Conservation (phyloP, 2,888 invertebrate genomes). For the Cheilosia pagana region DNA sequence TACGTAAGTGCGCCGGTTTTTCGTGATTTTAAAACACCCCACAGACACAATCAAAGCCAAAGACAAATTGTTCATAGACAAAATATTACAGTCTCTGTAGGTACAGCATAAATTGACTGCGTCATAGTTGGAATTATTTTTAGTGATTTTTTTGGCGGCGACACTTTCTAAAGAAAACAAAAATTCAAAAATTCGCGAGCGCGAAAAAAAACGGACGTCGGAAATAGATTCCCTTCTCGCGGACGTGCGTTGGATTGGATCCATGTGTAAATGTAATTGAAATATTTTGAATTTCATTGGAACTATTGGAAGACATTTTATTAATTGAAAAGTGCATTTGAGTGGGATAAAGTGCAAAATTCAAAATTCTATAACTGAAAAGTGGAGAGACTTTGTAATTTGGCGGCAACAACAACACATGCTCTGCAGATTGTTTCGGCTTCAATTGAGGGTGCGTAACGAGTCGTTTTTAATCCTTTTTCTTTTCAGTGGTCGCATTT, state of each 20-base stretch:
- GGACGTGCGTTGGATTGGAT: slow-evolving; percentile 29
- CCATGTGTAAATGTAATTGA: slow-evolving; percentile 10
- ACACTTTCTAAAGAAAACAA: no score
- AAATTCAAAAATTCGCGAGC: slow-evolving; percentile 31
- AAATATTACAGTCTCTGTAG: neutral
- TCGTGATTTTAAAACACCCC: neutral
- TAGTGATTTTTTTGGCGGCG: slow-evolving; percentile 48
- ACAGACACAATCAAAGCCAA: no score
- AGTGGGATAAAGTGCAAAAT: slow-evolving; percentile 18
- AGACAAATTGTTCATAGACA: slow-evolving; percentile 44
- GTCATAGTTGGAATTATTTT: slow-evolving; percentile 60
- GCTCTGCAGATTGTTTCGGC: slow-evolving; percentile 57
- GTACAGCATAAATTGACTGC: slow-evolving; percentile 55
- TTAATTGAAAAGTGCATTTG: slow-evolving; percentile 45
- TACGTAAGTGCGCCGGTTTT: neutral
- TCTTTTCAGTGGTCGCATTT: slow-evolving; percentile 58
- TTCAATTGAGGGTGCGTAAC: slow-evolving; percentile 54
- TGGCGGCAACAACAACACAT: slow-evolving; percentile 44
- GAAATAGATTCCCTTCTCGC: slow-evolving; percentile 59
- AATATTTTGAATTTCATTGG: slow-evolving; percentile 31
- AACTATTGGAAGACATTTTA: slow-evolving; percentile 32
- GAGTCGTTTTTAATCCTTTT: slow-evolving; percentile 1
- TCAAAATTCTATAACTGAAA: slow-evolving; percentile 26
- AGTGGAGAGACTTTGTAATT: slow-evolving; percentile 25
- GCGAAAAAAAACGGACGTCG: slow-evolving; percentile 41